Percentiles rank a stretch among this genome's conserved stretches.
Evolutionary conservation across 2,888 invertebrate genomes (phyloP).

Genomic region (Griposia aprilina): DNA sequence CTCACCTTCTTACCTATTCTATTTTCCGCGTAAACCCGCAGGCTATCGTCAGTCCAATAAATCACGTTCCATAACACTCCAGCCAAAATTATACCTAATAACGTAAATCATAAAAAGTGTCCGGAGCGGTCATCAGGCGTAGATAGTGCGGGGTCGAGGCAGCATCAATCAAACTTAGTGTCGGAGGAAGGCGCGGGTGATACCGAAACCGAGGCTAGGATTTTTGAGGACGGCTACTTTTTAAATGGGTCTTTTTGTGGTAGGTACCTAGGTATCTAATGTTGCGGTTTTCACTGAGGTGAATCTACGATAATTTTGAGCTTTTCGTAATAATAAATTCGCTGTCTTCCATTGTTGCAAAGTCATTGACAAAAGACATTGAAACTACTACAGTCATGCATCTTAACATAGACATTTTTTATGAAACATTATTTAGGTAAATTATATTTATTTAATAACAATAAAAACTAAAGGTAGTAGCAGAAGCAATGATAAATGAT

Average conservation of each 20-base stretch:
- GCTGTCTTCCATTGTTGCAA: no score
- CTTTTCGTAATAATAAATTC: neutral
- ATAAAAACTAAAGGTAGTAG: neutral
- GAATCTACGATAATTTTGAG: neutral
- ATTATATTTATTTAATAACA: neutral
- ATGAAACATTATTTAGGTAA: neutral
- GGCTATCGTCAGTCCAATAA: slow-evolving; percentile 62
- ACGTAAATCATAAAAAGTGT: slow-evolving; percentile 71
- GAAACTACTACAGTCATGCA: no score
- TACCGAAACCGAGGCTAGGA: slow-evolving; percentile 21
- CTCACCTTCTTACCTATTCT: slow-evolving; percentile 20
- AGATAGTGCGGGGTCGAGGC: slow-evolving; percentile 66
- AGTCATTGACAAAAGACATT: neutral
- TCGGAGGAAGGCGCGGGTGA: slow-evolving; percentile 49
- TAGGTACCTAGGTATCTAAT: neutral
- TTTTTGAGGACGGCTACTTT: slow-evolving; percentile 18
- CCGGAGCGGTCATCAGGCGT: slow-evolving; percentile 64
- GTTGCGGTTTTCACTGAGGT: neutral
- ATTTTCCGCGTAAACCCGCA: slow-evolving; percentile 36
- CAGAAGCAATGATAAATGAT: no score
- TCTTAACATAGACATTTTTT: neutral
- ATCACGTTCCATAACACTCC: slow-evolving; percentile 66
- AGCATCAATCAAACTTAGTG: slow-evolving; percentile 77
- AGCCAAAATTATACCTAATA: slow-evolving; percentile 66
- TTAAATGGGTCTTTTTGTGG: neutral